Base-by-base conservation (phyloP, 2,113 vertebrate genomes). In the Leptobrachium ailaonicum region DNA sequence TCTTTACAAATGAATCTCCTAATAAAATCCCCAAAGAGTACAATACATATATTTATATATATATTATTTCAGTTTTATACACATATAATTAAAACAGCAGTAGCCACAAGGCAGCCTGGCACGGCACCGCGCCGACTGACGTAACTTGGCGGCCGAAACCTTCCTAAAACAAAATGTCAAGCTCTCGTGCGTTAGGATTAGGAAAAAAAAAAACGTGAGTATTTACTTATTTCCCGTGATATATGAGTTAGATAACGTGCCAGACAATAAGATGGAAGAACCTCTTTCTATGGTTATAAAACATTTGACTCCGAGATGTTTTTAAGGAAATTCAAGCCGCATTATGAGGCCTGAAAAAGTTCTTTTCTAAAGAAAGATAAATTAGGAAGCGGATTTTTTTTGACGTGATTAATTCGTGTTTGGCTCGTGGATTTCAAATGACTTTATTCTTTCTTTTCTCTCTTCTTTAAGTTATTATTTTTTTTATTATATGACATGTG, bases 251-350 rank as follows among this genome's bases (percentile, higher is more conserved):
- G 45, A 12, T 54, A 56, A n/a, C 47, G 14, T 43, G 75, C 75
- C 75, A 76, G 66, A 43, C 44, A 67, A 76, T 76, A 67, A 68
- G 75, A 76, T 76, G 64, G 66, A 76, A 76, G 47, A 76, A 56
- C 20, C 2, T 66, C 45, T 64, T 4, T 41, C 62, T 41, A 47
- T 6, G 32, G 42, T 75, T 45, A 53, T 76, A 68, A 76, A 76
- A 47, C 8, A 11, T 12, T 20, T 58, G 40, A n/a, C 41, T 54
- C 60, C 63, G 66, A 12, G 41, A 76, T n/a, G 11, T 56, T 76
- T 68, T 12, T 40, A 76, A 44, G 64, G 63, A 56, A 11, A 60
- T 32, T 58, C 41, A 54, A 69, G 50, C 41, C 14, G 12, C 47
- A n/a, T 60, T 58, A 47, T 60, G 5, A 70, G 42, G n/a, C 20